A percentile compares a stretch with the other conserved stretches of the same genome.
phyloP scores from a whole-genome alignment of 2,888 invertebrate genomes.

The Tromatobia lineatoria region DNA sequence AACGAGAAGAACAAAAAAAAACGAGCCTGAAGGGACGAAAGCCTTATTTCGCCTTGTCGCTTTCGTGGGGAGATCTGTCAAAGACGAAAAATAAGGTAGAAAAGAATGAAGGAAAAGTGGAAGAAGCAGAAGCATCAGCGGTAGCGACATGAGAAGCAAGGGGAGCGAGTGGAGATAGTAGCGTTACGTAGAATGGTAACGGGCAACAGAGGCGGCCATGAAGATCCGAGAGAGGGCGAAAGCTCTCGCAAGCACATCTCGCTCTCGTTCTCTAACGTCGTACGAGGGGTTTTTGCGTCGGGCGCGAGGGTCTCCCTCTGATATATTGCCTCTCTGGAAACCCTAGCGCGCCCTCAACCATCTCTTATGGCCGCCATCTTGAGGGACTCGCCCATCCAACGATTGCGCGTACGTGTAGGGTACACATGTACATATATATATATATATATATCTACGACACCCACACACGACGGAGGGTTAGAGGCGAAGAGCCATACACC shows the following conservation, averaged over 20 bases:
- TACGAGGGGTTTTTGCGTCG: slow-evolving; percentile 29
- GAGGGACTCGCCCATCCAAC: slow-evolving; percentile 80
- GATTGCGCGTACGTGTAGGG: slow-evolving; percentile 50
- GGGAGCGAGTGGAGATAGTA: slow-evolving; percentile 69
- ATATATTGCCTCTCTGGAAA: slow-evolving; percentile 84
- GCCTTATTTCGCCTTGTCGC: slow-evolving; percentile 45
- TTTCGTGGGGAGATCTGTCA: slow-evolving; percentile 54
- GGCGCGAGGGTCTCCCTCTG: slow-evolving; percentile 75
- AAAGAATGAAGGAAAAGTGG: slow-evolving; percentile 43
- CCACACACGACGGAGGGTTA: slow-evolving; percentile 32
- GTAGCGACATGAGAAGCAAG: not conserved
- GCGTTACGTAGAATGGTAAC: slow-evolving; percentile 73
- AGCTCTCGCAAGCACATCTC: slow-evolving; percentile 41
- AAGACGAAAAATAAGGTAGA: slow-evolving; percentile 60
- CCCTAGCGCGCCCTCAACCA: slow-evolving; percentile 84
- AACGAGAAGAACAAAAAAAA: slow-evolving; percentile 24
- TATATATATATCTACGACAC: slow-evolving; percentile 14
- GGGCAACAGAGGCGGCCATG: slow-evolving; percentile 78
- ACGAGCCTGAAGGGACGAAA: slow-evolving; percentile 23
- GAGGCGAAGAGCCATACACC: slow-evolving; percentile 60
- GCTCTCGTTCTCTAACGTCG: slow-evolving; percentile 36
- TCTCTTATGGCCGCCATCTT: slow-evolving; percentile 85
- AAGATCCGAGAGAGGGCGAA: slow-evolving; percentile 44
- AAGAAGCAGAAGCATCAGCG: not conserved
- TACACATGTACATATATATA: slow-evolving; percentile 27